Percentiles rank a stretch among this genome's conserved stretches.
Evolutionary conservation across 2,797 vertebrate species (phyloP).

Genomic region (Bufotes viridis): DNA sequence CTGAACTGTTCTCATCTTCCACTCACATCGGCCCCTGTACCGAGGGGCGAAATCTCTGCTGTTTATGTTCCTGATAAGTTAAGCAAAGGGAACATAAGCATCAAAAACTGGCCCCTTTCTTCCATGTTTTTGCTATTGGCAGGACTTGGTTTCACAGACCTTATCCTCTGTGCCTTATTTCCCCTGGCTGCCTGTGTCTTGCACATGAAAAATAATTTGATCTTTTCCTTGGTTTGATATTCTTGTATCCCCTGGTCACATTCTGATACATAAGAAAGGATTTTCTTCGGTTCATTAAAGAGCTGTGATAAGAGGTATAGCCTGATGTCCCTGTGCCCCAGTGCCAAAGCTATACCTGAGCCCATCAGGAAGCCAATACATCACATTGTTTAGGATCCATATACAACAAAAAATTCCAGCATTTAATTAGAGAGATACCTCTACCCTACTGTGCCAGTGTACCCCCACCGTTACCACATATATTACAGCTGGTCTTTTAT

Average conservation of each 20-base stretch:
- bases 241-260: background rate
- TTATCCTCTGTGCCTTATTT: conserved; percentile 24
- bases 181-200: background rate
- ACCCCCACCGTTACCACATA: background rate
- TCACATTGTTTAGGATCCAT: background rate
- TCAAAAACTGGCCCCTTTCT: conserved; percentile 21
- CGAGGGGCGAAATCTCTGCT: conserved; percentile 27
- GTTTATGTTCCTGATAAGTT: conserved; percentile 43
- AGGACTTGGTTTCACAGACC: conserved; percentile 8
- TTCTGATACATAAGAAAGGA: background rate
- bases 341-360: background rate
- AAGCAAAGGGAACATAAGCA: conserved; percentile 19
- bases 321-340: background rate
- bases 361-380: background rate
- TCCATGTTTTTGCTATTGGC: conserved; percentile 9
- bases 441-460: background rate
- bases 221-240: conserved; percentile 17
- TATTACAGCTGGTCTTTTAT: background rate
- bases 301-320: background rate
- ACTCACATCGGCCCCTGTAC: conserved; percentile 21
- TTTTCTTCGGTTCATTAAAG: conserved; percentile 5
- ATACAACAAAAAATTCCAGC: background rate
- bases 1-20: conserved; percentile 19
- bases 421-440: background rate
- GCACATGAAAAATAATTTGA: background rate